phyloP scores from a whole-genome alignment of 2,113 vertebrate genomes.

The Carassius carassius region DNA sequence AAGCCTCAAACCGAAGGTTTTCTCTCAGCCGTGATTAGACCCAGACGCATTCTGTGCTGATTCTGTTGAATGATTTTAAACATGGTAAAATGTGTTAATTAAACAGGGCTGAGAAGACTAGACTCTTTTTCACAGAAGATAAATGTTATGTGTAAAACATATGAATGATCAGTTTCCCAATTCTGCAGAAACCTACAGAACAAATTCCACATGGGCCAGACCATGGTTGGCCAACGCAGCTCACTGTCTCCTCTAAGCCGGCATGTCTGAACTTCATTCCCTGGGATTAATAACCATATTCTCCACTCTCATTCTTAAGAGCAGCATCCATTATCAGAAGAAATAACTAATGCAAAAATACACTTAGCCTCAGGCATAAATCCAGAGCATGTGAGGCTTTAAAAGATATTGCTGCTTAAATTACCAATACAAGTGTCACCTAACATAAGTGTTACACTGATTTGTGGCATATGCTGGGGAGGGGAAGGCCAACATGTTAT shows the following conservation, averaged over 20 bases:
- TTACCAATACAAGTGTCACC: conserved; percentile 38
- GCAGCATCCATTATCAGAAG: conserved; percentile 23
- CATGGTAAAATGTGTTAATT: background rate
- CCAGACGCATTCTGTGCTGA: background rate
- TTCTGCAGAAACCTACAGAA: background rate
- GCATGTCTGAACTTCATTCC: conserved; percentile 24
- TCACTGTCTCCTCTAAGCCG: conserved; percentile 45
- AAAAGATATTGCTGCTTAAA: conserved; percentile 49
- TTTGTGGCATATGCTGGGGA: conserved; percentile 34
- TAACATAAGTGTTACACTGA: conserved; percentile 35
- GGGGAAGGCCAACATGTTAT: conserved; percentile 2
- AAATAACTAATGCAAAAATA: conserved; percentile 54
- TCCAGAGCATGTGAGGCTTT: conserved; percentile 39
- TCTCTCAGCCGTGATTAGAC: background rate
- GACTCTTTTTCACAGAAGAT: background rate
- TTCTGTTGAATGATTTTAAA: background rate
- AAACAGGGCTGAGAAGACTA: background rate
- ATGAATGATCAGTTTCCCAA: background rate
- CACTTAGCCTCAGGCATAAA: conserved; percentile 54
- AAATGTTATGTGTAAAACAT: no score
- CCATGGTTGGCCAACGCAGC: conserved; percentile 2
- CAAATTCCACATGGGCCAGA: background rate
- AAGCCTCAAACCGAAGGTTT: background rate
- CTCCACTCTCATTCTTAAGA: conserved; percentile 31
- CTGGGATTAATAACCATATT: conserved; percentile 46